Conservation (phyloP, 2,888 invertebrate genomes). For the Nycteola revayana region DNA sequence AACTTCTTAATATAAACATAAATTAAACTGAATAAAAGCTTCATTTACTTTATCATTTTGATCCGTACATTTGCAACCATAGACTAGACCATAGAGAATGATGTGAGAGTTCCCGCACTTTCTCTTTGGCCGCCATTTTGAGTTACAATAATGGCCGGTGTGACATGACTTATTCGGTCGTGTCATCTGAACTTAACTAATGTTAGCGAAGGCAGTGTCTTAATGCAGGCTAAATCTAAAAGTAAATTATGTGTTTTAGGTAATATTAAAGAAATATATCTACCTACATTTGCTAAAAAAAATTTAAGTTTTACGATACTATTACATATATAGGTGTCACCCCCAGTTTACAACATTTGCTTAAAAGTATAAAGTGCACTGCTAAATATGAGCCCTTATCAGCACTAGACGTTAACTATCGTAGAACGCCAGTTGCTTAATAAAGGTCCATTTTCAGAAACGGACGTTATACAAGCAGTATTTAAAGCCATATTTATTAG, state of each 20-base stretch:
- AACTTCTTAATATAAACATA: slow-evolving; percentile 33
- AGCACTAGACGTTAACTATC: no score
- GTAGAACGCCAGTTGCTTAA: no score
- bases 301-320: no score
- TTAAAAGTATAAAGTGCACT: no score
- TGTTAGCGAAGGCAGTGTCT: slow-evolving; percentile 60
- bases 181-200: slow-evolving; percentile 70
- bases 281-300: no score
- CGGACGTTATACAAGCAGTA: no score
- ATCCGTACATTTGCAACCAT: slow-evolving; percentile 55
- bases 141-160: slow-evolving; percentile 71
- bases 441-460: no score
- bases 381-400: no score
- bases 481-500: no score
- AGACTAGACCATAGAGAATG: slow-evolving; percentile 72
- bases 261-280: no score
- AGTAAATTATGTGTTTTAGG: slow-evolving; percentile 40
- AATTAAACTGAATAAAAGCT: slow-evolving; percentile 25
- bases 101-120: slow-evolving; percentile 75
- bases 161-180: slow-evolving; percentile 71
- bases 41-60: slow-evolving; percentile 27
- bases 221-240: slow-evolving; percentile 62
- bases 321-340: no score
- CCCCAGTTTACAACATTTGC: no score
- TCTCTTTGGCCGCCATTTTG: slow-evolving; percentile 80